phyloP scores from a whole-genome alignment of 1,140 invertebrate genomes.

The Heliconius melpomene region DNA sequence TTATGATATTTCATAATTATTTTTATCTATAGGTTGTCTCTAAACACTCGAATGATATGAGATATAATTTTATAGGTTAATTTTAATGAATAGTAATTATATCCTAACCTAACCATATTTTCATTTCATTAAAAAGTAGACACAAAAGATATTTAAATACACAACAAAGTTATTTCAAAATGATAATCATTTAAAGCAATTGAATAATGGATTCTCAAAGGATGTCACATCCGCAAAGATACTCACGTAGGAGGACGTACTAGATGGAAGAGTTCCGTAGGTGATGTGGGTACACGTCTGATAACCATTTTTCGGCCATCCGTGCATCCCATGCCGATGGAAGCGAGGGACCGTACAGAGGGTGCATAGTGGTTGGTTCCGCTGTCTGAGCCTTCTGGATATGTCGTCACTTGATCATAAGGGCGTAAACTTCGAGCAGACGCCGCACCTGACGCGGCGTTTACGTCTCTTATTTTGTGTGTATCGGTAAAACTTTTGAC shows the following conservation, averaged over 20 bases:
- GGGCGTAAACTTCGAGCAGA: conserved; percentile 73
- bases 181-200: conserved; percentile 55
- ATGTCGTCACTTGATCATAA: conserved; percentile 70
- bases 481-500: conserved; percentile 76
- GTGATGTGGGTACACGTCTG: conserved; percentile 89
- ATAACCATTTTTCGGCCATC: conserved; percentile 93
- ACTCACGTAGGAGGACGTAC: conserved; percentile 91
- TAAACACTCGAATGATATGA: neutral
- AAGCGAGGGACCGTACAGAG: conserved; percentile 88
- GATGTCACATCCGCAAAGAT: conserved; percentile 66
- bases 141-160: neutral
- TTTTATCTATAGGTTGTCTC: neutral
- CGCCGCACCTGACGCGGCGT: conserved; percentile 69
- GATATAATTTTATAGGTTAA: conserved; percentile 20
- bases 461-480: conserved; percentile 72
- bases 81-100: conserved; percentile 17
- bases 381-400: conserved; percentile 75
- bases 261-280: conserved; percentile 90
- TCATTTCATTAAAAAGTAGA: neutral
- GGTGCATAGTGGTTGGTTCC: conserved; percentile 81
- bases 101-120: neutral
- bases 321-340: conserved; percentile 92
- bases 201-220: conserved; percentile 70
- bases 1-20: neutral
- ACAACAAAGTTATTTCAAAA: conserved; percentile 22